phyloP scores from a whole-genome alignment of 1,140 invertebrate genomes.

The Dendrolimus punctatus region DNA sequence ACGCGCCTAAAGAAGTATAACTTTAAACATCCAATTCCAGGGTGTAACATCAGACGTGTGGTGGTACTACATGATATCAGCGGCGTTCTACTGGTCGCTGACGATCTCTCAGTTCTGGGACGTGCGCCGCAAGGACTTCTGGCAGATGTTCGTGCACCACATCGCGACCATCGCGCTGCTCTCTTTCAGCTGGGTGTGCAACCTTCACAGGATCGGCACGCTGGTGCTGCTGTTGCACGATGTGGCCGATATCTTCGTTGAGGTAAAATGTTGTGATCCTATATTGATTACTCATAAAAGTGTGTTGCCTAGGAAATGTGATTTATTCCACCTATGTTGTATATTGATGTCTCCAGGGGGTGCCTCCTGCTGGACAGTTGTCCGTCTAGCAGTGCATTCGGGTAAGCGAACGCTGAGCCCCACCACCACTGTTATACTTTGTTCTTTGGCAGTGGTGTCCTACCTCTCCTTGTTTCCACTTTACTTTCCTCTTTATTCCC shows the following conservation, averaged over 20 bases:
- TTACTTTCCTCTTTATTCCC: no score
- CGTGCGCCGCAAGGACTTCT: slow-evolving; percentile 95
- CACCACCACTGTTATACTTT: no score
- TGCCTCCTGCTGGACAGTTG: no score
- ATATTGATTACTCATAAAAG: slow-evolving; percentile 25
- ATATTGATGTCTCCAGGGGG: no score
- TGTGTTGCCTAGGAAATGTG: no score
- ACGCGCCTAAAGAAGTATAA: no score
- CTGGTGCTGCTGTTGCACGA: slow-evolving; percentile 95
- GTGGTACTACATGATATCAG: slow-evolving; percentile 98
- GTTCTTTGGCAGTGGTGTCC: no score
- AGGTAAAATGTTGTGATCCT: slow-evolving; percentile 12
- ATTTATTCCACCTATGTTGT: no score
- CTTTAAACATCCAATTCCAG: slow-evolving; percentile 60
- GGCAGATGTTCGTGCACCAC: slow-evolving; percentile 99
- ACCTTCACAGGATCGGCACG: slow-evolving; percentile 93
- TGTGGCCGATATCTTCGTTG: slow-evolving; percentile 32
- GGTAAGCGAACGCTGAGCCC: no score
- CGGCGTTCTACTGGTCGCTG: slow-evolving; percentile 96
- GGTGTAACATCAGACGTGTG: slow-evolving; percentile 82
- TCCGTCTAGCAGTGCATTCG: no score
- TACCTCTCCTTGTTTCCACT: no score
- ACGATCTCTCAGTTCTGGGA: slow-evolving; percentile 96
- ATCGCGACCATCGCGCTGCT: slow-evolving; percentile 92
- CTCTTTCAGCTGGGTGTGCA: slow-evolving; percentile 94